phyloP scores from a whole-genome alignment of 2,797 vertebrate species.

The Acanthornis magna region DNA sequence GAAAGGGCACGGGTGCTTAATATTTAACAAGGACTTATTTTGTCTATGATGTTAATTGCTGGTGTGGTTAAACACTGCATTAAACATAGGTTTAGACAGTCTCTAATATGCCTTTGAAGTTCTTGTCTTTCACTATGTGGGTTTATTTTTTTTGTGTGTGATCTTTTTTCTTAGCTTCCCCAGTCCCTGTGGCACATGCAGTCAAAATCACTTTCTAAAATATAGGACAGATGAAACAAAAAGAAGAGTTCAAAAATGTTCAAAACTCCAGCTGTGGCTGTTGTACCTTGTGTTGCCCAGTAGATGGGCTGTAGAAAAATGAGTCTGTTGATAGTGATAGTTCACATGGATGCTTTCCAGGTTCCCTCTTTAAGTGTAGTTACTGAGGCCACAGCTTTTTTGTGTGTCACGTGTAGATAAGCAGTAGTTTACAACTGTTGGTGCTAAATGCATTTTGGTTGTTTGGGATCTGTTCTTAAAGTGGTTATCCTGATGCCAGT shows the following conservation, averaged over 20 bases:
- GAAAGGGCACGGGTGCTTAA: background rate
- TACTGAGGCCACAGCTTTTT: background rate
- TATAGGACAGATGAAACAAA: background rate
- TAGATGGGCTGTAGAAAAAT: background rate
- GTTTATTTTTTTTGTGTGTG: background rate
- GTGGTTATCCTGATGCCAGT: background rate
- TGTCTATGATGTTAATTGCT: background rate
- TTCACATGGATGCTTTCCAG: background rate
- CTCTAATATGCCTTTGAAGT: background rate
- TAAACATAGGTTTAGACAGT: background rate
- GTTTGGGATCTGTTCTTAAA: background rate
- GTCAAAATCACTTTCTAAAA: background rate
- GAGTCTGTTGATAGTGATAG: background rate
- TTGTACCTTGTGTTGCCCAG: background rate
- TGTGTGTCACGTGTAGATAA: background rate
- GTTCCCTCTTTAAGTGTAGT: background rate
- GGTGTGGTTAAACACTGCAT: background rate
- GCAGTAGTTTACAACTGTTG: background rate
- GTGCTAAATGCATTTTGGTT: background rate
- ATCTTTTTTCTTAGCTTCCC: background rate
- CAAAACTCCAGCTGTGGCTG: background rate
- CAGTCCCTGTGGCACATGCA: background rate
- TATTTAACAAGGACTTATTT: background rate
- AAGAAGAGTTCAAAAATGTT: background rate
- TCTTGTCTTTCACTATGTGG: background rate